Evolutionary conservation across 2,113 vertebrate genomes (phyloP), one percentile per base, ranked within the genome.

Genomic region (Trochalopteron elliotii): DNA sequence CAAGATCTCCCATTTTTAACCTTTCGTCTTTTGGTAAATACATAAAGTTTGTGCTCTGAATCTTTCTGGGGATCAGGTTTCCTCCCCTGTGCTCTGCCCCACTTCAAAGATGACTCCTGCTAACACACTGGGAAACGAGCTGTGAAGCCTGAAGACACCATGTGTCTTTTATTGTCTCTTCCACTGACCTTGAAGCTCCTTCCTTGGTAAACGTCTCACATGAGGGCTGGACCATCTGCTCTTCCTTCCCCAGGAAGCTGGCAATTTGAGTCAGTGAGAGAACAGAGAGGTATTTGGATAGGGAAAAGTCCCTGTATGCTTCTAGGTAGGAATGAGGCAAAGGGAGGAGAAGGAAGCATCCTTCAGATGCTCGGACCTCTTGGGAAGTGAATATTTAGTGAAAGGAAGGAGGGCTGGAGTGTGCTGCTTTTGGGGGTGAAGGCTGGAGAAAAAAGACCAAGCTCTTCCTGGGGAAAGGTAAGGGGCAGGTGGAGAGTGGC

Each of bases 141-240:
- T 92, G 93, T 94, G 93, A 95, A 94, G 77, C 89, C 27, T 94
- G 93, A 87, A 95, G 95, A 64, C 4, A 27, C 64, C 61, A 40
- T 76, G 80, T 92, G 91, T 84, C 87, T 82, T 81, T 75, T 91
- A 91, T 78, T 91, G 76, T 56, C 8, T 89, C 37, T 78, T 92
- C 72, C 37, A 11, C 31, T 87, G 93, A 91, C 95, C 89, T 91
- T 93, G 91, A 82, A 89, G 81, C 40, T 87, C 65, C 45, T 91
- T 94, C 49, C 37, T 49, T 50, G 61, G 87, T 89, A 74, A 87
- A 47, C 68, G 68, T 70, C 81, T 79, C 65, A 56, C 44, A 56
- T 40, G 71, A 90, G 56, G 56, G 60, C 80, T 70, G 72, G 83
- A 21, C 87, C 94, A 87, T 93, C 93, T 97, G 87, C 82, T 93